These are phyloP conservation scores for Trichonephila clavipes DNA, from an alignment of 1,140 invertebrate species.

Conservation along the genomic window DNA sequence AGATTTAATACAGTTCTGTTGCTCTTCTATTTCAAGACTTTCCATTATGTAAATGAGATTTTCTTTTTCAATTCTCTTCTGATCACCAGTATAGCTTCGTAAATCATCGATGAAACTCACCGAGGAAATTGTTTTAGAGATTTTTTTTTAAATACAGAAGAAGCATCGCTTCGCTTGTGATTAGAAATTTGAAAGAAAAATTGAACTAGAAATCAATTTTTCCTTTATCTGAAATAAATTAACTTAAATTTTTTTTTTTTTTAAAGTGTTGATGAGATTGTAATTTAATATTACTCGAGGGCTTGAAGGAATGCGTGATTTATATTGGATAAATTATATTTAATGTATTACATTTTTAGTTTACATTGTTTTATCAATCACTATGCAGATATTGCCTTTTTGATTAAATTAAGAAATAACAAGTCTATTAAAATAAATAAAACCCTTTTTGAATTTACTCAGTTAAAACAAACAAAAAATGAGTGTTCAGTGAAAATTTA, in stretches of 20 bases:
- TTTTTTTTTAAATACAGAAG: neutral
- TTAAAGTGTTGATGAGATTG: neutral
- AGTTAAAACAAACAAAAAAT: too few relatives aligned
- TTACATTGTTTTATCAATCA: too few relatives aligned
- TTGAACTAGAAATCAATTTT: neutral
- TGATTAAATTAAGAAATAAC: too few relatives aligned
- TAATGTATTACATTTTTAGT: neutral
- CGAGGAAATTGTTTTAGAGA: neutral
- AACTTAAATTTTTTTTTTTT: neutral
- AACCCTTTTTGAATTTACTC: too few relatives aligned
- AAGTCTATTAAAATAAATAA: too few relatives aligned
- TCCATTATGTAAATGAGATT: conserved; percentile 16
- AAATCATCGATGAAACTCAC: neutral
- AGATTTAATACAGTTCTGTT: neutral
- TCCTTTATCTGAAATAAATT: neutral
- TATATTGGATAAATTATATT: neutral
- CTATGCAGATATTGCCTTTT: too few relatives aligned
- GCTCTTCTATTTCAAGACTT: neutral
- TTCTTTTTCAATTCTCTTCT: neutral
- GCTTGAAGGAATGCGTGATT: neutral
- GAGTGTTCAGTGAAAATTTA: too few relatives aligned
- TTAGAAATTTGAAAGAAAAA: neutral
- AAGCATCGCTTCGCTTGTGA: neutral
- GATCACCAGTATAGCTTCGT: neutral
- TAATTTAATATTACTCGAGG: neutral